Conservation (phyloP, 2,113 vertebrate species). For the Microcebus tavaratra region DNA sequence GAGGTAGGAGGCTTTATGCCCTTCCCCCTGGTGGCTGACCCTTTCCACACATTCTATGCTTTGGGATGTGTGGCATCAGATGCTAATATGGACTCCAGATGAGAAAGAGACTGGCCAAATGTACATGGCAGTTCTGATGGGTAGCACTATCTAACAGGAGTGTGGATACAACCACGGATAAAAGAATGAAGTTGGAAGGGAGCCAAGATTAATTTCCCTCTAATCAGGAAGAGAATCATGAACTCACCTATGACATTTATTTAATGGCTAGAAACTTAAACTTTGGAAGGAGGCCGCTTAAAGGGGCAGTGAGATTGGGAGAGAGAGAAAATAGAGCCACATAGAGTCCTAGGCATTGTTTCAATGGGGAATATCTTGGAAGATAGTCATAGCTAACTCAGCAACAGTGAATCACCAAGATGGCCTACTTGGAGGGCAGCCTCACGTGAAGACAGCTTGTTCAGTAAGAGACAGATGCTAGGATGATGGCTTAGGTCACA, state of each 20-base stretch:
- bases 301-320: background rate
- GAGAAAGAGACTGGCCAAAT: background rate
- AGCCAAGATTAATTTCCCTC: background rate
- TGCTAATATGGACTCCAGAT: background rate
- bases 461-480: background rate
- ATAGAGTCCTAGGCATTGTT: background rate
- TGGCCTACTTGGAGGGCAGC: background rate
- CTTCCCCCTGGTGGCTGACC: background rate
- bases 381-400: background rate
- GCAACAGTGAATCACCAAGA: background rate
- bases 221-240: constrained; percentile 34
- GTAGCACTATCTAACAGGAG: background rate
- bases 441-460: background rate
- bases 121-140: background rate
- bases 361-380: background rate
- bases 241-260: background rate
- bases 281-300: background rate
- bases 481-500: background rate
- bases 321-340: background rate
- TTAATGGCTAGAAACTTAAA: background rate
- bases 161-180: background rate
- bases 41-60: background rate
- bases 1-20: background rate
- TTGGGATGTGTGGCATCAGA: background rate
- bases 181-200: background rate